A percentile compares a stretch with the other conserved stretches of the same genome.
These are phyloP conservation scores for Hyphantria cunea DNA, from an alignment of 1,140 invertebrate species.

Conservation along the genomic window DNA sequence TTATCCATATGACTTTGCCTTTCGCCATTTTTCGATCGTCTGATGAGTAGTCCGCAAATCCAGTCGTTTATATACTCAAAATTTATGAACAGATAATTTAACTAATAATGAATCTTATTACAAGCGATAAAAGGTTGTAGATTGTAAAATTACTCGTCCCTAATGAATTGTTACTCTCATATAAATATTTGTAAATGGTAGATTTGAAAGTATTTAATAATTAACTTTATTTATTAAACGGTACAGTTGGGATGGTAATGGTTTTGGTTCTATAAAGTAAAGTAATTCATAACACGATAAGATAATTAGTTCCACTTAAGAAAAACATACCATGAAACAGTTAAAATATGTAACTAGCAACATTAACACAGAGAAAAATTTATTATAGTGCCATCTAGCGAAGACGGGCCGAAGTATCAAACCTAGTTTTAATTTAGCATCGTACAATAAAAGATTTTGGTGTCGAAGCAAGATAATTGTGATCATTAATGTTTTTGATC, in stretches of 20 bases:
- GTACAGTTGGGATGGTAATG: not conserved
- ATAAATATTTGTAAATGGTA: not conserved
- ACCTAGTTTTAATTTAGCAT: no score
- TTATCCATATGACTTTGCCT: conserved; percentile 51
- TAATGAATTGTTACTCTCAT: not conserved
- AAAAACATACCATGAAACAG: not conserved
- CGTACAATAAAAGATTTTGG: no score
- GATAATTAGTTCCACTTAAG: not conserved
- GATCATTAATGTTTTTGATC: no score
- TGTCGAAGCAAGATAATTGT: no score
- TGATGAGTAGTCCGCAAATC: conserved; percentile 23
- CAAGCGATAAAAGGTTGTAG: not conserved
- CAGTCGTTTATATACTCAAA: conserved; percentile 14
- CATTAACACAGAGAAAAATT: no score
- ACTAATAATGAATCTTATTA: not conserved
- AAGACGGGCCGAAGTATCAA: no score
- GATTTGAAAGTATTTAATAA: not conserved
- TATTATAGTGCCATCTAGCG: no score
- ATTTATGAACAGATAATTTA: not conserved
- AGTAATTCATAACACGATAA: not conserved
- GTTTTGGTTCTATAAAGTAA: not conserved
- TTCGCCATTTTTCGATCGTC: conserved; percentile 49
- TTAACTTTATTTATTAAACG: not conserved
- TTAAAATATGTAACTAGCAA: no score
- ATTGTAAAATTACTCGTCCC: not conserved